Conservation (phyloP, 2,888 invertebrate genomes). For the Physocephala rufipes region DNA sequence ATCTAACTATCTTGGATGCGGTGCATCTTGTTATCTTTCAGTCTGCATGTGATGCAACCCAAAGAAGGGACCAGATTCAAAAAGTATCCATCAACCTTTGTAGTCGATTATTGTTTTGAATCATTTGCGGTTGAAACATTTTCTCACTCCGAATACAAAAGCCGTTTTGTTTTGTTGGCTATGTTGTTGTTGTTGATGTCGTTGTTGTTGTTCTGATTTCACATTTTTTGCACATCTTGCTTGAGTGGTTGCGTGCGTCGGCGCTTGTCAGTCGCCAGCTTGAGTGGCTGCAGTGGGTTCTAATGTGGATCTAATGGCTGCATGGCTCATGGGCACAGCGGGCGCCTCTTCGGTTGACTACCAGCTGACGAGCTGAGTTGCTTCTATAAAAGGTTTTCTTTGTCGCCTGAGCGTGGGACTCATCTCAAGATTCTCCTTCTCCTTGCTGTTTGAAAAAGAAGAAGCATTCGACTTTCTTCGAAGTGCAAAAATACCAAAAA, state of each 20-base stretch:
- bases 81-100: constrained; percentile 42
- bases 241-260: constrained; percentile 11
- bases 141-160: constrained; percentile 28
- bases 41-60: constrained; percentile 22
- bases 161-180: constrained; percentile 23
- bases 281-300: constrained; percentile 51
- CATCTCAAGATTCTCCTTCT: constrained; percentile 14
- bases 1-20: constrained; percentile 43
- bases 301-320: constrained; percentile 61
- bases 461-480: background rate
- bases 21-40: constrained; percentile 55
- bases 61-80: constrained; percentile 35
- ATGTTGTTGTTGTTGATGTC: constrained; percentile 3
- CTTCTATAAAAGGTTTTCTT: constrained; percentile 27
- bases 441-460: background rate
- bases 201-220: constrained; percentile 9
- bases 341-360: constrained; percentile 29
- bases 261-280: constrained; percentile 6
- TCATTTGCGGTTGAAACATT: constrained; percentile 53
- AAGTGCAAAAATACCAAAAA: background rate
- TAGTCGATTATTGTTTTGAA: constrained; percentile 52
- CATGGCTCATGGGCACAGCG: constrained; percentile 34
- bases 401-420: constrained; percentile 39
- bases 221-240: constrained; percentile 29
- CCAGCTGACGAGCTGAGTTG: constrained; percentile 25